Conservation (phyloP, 2,888 invertebrate species). For the Mystacides longicornis region DNA sequence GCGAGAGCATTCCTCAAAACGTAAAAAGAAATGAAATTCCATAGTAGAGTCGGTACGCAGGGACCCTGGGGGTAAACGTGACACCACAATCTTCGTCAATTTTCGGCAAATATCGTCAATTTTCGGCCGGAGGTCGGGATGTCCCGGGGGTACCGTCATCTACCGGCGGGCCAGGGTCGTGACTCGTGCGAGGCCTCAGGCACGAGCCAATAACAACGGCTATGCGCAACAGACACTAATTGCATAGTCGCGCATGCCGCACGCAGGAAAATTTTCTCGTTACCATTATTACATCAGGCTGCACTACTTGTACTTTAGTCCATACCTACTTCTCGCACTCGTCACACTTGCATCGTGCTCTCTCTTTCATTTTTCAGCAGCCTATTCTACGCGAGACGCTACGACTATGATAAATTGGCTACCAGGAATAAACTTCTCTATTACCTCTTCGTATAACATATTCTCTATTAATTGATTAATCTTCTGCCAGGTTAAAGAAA, state of each 20-base stretch:
- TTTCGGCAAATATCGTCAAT: constrained; percentile 9
- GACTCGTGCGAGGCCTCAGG: constrained; percentile 6
- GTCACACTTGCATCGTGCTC: too few species aligned
- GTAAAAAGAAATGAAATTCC: constrained; percentile 6
- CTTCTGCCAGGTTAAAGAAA: too few species aligned
- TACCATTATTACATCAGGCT: too few species aligned
- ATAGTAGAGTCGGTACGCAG: too few species aligned
- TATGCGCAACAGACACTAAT: neutral
- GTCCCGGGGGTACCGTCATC: neutral
- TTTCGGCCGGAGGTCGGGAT: constrained; percentile 4
- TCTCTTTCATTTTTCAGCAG: neutral
- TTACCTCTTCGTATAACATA: too few species aligned
- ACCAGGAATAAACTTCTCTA: too few species aligned
- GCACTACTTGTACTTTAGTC: neutral
- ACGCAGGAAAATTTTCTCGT: neutral
- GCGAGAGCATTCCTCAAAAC: neutral
- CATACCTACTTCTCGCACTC: neutral
- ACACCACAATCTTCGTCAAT: constrained; percentile 7
- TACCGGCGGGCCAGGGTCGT: constrained; percentile 1
- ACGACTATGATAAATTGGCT: too few species aligned
- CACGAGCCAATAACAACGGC: constrained; percentile 1
- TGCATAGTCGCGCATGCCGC: constrained; percentile 1
- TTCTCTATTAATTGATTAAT: too few species aligned
- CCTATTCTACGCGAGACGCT: too few species aligned
- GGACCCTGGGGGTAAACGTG: constrained; percentile 3